phyloP scores from a whole-genome alignment of 1,140 invertebrate genomes.

The Megalonaias nervosa region DNA sequence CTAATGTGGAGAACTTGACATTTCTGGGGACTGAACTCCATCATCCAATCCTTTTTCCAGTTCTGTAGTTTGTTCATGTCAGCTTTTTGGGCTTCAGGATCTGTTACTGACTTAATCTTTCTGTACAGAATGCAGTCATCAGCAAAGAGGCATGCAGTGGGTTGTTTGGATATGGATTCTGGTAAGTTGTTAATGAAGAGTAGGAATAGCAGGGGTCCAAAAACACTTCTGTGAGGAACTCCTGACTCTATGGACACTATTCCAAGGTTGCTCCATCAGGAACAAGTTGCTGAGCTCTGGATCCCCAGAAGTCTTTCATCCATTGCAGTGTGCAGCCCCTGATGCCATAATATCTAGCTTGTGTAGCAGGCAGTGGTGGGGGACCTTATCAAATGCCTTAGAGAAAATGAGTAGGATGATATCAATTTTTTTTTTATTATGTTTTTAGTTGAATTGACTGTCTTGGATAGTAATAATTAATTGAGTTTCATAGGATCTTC shows the following conservation, averaged over 20 bases:
- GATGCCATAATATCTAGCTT: too few species aligned
- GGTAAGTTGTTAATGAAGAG: neutral
- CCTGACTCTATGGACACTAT: neutral
- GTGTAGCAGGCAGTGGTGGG: too few species aligned
- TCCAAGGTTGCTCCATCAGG: too few species aligned
- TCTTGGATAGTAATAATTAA: too few species aligned
- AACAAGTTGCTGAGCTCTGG: neutral
- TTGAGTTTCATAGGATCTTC: too few species aligned
- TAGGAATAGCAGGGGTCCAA: neutral
- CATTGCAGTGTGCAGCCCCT: neutral
- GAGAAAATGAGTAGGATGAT: too few species aligned
- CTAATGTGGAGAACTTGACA: neutral
- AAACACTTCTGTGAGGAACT: neutral
- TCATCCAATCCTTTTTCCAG: neutral
- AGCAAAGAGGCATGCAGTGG: too few species aligned
- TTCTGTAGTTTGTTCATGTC: conserved; percentile 5
- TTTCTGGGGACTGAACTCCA: neutral
- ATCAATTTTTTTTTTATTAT: too few species aligned
- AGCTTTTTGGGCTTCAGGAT: neutral
- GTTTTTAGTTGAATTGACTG: too few species aligned
- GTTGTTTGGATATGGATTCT: too few species aligned
- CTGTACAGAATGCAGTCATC: too few species aligned
- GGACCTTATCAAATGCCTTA: too few species aligned
- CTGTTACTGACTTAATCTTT: neutral
- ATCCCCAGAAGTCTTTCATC: neutral